Percentiles rank a stretch among this genome's conserved stretches.
phyloP scores from a whole-genome alignment of 2,113 vertebrate genomes.

The Ascaphus truei region DNA sequence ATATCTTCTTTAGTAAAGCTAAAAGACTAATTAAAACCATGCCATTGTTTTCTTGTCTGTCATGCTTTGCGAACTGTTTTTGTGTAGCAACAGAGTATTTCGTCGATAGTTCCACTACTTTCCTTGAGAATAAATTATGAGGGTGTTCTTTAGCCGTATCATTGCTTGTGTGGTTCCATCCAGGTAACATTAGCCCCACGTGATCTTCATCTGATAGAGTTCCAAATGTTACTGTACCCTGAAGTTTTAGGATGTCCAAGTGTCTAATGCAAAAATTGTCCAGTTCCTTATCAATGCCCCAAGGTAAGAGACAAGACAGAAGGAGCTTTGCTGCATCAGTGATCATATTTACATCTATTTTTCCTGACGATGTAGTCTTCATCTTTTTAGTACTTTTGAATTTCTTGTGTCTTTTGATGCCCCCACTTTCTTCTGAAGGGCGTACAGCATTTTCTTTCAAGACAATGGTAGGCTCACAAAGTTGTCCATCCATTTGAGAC shows the following conservation, averaged over 20 bases:
- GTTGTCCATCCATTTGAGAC: constrained; percentile 34
- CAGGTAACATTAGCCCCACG: constrained; percentile 61
- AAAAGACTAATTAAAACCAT: constrained; percentile 33
- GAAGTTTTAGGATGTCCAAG: constrained; percentile 52
- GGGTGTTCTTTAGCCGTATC: constrained; percentile 33
- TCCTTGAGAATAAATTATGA: constrained; percentile 60
- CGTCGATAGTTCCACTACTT: constrained; percentile 61
- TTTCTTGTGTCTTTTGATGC: constrained; percentile 56
- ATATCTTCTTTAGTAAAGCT: constrained; percentile 58
- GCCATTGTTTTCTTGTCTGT: constrained; percentile 3
- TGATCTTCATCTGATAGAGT: constrained; percentile 49
- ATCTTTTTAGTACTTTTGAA: constrained; percentile 60
- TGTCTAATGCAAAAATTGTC: constrained; percentile 55
- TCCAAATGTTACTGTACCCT: constrained; percentile 57
- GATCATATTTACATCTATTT: constrained; percentile 32
- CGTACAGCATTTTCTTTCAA: constrained; percentile 6
- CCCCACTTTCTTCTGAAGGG: constrained; percentile 42
- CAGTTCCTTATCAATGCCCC: constrained; percentile 62
- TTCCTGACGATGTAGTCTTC: constrained; percentile 39
- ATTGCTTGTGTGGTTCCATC: constrained; percentile 43
- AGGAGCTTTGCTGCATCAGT: constrained; percentile 60
- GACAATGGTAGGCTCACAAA: constrained; percentile 20
- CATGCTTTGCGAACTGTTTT: constrained; percentile 23
- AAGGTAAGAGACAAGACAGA: constrained; percentile 67
- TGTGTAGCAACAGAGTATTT: constrained; percentile 57